Evolutionary conservation across 1,140 invertebrate species (phyloP), one percentile per base, ranked within the genome.

Genomic region (Dolichoris vasculosae): DNA sequence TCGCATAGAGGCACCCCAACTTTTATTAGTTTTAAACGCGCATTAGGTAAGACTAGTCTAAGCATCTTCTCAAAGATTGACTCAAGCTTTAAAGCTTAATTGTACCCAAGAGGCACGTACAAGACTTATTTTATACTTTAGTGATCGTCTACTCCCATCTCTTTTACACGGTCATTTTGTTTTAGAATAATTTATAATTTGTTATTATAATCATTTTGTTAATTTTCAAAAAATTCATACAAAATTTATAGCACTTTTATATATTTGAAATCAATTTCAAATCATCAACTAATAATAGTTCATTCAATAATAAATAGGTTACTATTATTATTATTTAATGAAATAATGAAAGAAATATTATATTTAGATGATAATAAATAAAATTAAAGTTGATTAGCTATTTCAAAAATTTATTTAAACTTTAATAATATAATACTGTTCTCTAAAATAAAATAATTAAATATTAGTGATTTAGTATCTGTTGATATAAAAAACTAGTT

Each of bases 11-110:
- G n/a, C 80, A 48, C 48, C 76, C 79, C 64, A 43, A 43, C 82
- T 93, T 93, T 93, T 92, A 93, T 92, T 90, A 92, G 90, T 93
- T 93, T 93, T 92, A 93, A 93, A 93, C 91, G 92, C 90, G 90
- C 91, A 90, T 93, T 93, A 93, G 92, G 93, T 93, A 92, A 92
- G 92, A 90, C 90, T 86, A 83, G 86, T 84, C 88, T 90, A 90
- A 91, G 89, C 88, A 67, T 63, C 84, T 78, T 64, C 35, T 69
- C 75, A 40, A 76, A 89, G 89, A 90, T 90, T 88, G 85, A 87
- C 59, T 87, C 69, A 32, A 55, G 84, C 75, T 84, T 63, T n/a
- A 35, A 38, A 46, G 75, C 84, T 89, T 89, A 88, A 89, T 89
- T 87, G 86, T 79, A 82, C 86, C 84, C 87, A 84, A 78, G 88